Percentiles rank a stretch among this genome's conserved stretches.
These are phyloP conservation scores for Andrena flavipes DNA, from an alignment of 2,888 invertebrate genomes.

Conservation along the genomic window DNA sequence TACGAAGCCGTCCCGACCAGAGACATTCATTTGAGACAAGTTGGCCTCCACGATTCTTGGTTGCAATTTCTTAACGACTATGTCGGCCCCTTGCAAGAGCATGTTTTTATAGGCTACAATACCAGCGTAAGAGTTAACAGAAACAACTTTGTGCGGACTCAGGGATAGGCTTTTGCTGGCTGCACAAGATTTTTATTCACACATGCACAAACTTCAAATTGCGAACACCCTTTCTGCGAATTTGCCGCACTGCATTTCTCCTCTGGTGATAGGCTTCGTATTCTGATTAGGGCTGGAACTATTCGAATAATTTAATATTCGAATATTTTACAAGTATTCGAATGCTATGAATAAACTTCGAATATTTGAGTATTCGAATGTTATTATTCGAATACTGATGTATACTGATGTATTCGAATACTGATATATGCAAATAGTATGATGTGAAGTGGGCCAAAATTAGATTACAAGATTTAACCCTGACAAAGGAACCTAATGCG, in stretches of 20 bases:
- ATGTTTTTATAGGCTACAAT: constrained; percentile 87
- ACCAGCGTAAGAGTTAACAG: constrained; percentile 85
- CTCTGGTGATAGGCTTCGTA: constrained; percentile 44
- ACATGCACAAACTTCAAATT: constrained; percentile 19
- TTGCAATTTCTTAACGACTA: constrained; percentile 88
- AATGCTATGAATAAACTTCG: too few species aligned
- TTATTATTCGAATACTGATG: too few species aligned
- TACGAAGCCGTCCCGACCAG: constrained; percentile 87
- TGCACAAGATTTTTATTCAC: constrained; percentile 18
- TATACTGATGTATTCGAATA: too few species aligned
- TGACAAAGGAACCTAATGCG: too few species aligned
- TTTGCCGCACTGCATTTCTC: constrained; percentile 16
- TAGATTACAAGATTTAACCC: too few species aligned
- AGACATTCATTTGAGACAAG: constrained; percentile 90
- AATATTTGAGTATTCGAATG: too few species aligned
- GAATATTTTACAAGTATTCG: too few species aligned
- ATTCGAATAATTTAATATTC: too few species aligned
- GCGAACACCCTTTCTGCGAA: not conserved
- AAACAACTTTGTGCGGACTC: constrained; percentile 17
- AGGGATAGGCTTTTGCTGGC: constrained; percentile 26
- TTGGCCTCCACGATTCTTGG: constrained; percentile 88
- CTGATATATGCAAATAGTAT: too few species aligned
- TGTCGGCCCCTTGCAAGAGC: constrained; percentile 88
- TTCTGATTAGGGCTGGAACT: too few species aligned
- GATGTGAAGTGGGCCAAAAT: too few species aligned